These are phyloP conservation scores for Geotrypetes seraphini DNA, from an alignment of 2,797 vertebrate species.

Conservation along the genomic window DNA sequence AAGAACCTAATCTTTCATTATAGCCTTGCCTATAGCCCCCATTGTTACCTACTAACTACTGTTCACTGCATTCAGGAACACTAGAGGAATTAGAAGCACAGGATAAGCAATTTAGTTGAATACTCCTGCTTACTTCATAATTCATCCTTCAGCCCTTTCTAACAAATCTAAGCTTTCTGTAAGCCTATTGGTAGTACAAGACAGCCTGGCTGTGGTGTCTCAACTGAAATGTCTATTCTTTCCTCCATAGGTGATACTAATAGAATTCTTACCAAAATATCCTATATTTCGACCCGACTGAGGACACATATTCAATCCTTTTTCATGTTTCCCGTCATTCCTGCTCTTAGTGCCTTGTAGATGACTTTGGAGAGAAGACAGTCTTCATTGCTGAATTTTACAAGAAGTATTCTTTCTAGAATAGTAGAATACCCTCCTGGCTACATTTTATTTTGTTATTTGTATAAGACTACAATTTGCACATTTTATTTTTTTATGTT, in stretches of 20 bases:
- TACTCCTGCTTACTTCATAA: no score
- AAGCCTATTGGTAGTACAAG: no score
- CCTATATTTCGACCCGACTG: slow-evolving; percentile 98
- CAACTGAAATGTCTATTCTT: slow-evolving; percentile 18
- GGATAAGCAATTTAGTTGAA: no score
- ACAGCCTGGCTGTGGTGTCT: no score
- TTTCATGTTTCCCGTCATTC: slow-evolving; percentile 74
- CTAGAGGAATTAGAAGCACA: no score
- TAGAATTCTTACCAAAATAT: slow-evolving; percentile 99
- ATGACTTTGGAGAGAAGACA: slow-evolving; percentile 79
- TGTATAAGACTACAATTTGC: slow-evolving; percentile 77
- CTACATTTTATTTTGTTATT: slow-evolving; percentile 82
- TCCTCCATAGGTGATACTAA: slow-evolving; percentile 88
- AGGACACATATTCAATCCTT: slow-evolving; percentile 52
- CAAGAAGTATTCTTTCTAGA: slow-evolving; percentile 46
- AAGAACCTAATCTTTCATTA: no score
- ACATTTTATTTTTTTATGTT: slow-evolving; percentile 73
- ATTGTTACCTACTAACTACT: no score
- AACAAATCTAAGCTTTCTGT: no score
- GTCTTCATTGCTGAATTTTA: slow-evolving; percentile 66
- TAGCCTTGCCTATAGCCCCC: no score
- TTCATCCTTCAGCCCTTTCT: no score
- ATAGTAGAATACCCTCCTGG: slow-evolving; percentile 75
- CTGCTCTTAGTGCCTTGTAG: slow-evolving; percentile 98
- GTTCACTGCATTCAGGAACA: no score